Evolutionary conservation across 2,797 vertebrate genomes (phyloP).

Genomic region (Periophthalmus magnuspinnatus): DNA sequence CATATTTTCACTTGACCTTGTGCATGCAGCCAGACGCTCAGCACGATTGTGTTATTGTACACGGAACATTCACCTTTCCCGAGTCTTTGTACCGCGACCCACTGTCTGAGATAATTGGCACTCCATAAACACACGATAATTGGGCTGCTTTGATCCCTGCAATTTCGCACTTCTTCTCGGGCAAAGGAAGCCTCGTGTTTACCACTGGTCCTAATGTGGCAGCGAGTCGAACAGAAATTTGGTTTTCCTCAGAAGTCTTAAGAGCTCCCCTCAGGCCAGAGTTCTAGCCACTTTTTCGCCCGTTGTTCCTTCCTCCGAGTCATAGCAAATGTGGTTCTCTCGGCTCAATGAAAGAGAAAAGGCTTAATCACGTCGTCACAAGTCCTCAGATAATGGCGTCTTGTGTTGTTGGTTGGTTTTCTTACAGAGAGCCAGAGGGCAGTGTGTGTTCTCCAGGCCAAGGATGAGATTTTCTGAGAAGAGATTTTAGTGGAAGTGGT

Average conservation of each 20-base stretch:
- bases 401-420: conserved; percentile 42
- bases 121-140: conserved; percentile 78
- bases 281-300: conserved; percentile 56
- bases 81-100: conserved; percentile 59
- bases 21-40: conserved; percentile 7
- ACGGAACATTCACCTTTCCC: conserved; percentile 53
- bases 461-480: conserved; percentile 91
- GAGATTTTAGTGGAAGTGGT: conserved; percentile 90
- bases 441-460: conserved; percentile 89
- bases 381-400: conserved; percentile 40
- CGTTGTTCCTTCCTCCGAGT: conserved; percentile 65
- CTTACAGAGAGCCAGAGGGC: conserved; percentile 86
- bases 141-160: conserved; percentile 75
- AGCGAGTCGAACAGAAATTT: conserved; percentile 49
- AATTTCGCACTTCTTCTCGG: conserved; percentile 56
- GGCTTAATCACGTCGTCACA: conserved; percentile 48
- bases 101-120: conserved; percentile 75
- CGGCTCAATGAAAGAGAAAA: conserved; percentile 36
- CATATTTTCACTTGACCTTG: conserved; percentile 43
- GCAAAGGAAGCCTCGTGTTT: conserved; percentile 53
- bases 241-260: conserved; percentile 71
- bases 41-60: conserved; percentile 37
- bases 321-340: conserved; percentile 57
- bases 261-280: conserved; percentile 68
- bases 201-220: conserved; percentile 67